phyloP scores from a whole-genome alignment of 2,888 invertebrate genomes.

The Thelaira solivaga region DNA sequence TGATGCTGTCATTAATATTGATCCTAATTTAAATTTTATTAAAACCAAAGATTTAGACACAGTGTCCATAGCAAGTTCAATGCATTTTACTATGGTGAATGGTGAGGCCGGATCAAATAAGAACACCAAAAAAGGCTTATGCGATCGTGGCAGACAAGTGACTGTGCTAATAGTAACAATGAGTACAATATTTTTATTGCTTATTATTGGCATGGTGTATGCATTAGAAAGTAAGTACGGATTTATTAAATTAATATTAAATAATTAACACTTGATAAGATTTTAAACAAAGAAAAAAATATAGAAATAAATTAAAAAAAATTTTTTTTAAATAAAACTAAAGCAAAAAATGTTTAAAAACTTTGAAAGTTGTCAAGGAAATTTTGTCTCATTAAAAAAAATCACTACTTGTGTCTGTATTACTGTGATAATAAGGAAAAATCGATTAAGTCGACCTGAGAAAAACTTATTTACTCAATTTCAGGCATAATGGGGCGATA shows the following conservation, averaged over 20 bases:
- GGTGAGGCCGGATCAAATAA: conserved; percentile 82
- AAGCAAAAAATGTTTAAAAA: too few species aligned
- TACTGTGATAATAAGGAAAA: too few species aligned
- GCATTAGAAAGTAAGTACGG: conserved; percentile 88
- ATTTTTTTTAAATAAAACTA: too few species aligned
- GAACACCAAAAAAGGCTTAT: conserved; percentile 83
- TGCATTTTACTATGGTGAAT: conserved; percentile 91
- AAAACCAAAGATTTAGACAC: conserved; percentile 81
- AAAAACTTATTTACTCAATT: too few species aligned
- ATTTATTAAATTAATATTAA: background rate
- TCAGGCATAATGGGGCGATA: too few species aligned
- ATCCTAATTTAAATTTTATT: conserved; percentile 75
- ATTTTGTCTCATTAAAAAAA: too few species aligned
- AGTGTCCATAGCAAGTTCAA: conserved; percentile 88
- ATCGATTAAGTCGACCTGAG: too few species aligned
- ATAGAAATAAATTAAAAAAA: too few species aligned
- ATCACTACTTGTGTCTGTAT: too few species aligned
- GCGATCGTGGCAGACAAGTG: conserved; percentile 86
- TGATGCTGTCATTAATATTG: conserved; percentile 73
- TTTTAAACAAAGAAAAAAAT: background rate
- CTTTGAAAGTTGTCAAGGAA: too few species aligned
- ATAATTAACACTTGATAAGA: background rate
- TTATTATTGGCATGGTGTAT: conserved; percentile 88
- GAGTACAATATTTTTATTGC: conserved; percentile 88
- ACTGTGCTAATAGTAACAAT: conserved; percentile 89